Percentiles rank a stretch among this genome's conserved stretches.
These are phyloP conservation scores for Antheraea yamamai DNA, from an alignment of 2,888 invertebrate genomes.

Conservation along the genomic window DNA sequence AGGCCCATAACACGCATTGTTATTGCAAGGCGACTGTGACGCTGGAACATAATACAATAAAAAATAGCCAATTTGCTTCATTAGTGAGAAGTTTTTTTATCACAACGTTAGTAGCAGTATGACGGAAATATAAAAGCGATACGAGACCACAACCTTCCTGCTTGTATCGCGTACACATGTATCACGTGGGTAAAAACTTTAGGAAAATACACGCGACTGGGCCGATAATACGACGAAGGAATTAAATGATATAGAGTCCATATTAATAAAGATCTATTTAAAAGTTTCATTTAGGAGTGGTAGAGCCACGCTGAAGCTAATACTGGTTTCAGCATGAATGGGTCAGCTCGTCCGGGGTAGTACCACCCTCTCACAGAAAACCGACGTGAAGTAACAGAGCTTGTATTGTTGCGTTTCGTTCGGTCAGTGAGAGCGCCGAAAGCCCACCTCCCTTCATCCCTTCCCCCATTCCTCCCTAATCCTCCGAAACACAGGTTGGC, in stretches of 20 bases:
- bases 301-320: no score
- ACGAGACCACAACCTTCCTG: slow-evolving; percentile 42
- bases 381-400: no score
- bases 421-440: no score
- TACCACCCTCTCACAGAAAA: no score
- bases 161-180: slow-evolving; percentile 25
- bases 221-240: not conserved
- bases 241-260: not conserved
- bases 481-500: no score
- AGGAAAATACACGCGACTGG: slow-evolving; percentile 23
- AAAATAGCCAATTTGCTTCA: slow-evolving; percentile 3
- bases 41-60: not conserved
- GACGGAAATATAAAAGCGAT: slow-evolving; percentile 4
- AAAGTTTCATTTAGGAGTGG: no score
- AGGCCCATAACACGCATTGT: not conserved
- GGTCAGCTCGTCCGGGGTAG: no score
- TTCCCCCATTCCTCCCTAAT: no score
- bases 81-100: slow-evolving; percentile 12
- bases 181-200: slow-evolving; percentile 27
- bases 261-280: no score
- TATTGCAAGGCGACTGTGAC: not conserved
- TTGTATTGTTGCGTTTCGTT: no score
- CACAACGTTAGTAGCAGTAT: not conserved
- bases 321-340: no score
- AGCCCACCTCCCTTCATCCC: no score